Percentiles rank a stretch among this genome's conserved stretches.
phyloP scores from a whole-genome alignment of 2,797 vertebrate species.

The Philypnodon macrostomus region DNA sequence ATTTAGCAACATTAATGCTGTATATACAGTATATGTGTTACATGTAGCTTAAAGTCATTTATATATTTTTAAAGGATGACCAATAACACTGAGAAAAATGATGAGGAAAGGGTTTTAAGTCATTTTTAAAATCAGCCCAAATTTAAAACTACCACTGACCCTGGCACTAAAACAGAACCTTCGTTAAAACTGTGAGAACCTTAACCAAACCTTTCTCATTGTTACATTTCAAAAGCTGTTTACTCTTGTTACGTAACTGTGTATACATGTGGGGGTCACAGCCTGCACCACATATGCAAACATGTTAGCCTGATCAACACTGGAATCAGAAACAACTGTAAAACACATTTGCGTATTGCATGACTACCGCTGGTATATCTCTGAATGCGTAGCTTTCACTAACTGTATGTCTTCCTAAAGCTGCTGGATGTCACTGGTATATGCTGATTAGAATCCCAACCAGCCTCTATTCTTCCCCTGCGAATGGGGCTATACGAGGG shows the following conservation, averaged over 20 bases:
- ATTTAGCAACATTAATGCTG: too few species aligned
- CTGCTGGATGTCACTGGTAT: constrained; percentile 52
- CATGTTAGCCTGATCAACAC: not conserved
- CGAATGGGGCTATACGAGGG: not conserved
- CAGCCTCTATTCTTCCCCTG: constrained; percentile 66
- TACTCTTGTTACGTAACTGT: constrained; percentile 10
- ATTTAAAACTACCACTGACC: too few species aligned
- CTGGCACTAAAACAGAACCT: too few species aligned
- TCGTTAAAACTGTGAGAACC: too few species aligned
- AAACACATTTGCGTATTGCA: not conserved
- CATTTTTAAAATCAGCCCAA: too few species aligned
- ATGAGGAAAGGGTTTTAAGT: too few species aligned
- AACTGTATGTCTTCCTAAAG: constrained; percentile 45
- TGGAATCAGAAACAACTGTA: not conserved
- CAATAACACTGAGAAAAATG: too few species aligned
- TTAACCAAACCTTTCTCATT: not conserved
- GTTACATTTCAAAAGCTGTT: constrained; percentile 3
- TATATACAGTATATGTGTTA: too few species aligned
- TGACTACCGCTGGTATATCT: constrained; percentile 6
- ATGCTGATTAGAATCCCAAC: constrained; percentile 77
- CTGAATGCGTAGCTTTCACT: constrained; percentile 23
- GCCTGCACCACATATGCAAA: not conserved
- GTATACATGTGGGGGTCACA: not conserved
- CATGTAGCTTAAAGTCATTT: too few species aligned
- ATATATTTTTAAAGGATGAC: too few species aligned